Base-by-base conservation (phyloP, 64 coral and sea anemone species). In the Acropora yongei region DNA sequence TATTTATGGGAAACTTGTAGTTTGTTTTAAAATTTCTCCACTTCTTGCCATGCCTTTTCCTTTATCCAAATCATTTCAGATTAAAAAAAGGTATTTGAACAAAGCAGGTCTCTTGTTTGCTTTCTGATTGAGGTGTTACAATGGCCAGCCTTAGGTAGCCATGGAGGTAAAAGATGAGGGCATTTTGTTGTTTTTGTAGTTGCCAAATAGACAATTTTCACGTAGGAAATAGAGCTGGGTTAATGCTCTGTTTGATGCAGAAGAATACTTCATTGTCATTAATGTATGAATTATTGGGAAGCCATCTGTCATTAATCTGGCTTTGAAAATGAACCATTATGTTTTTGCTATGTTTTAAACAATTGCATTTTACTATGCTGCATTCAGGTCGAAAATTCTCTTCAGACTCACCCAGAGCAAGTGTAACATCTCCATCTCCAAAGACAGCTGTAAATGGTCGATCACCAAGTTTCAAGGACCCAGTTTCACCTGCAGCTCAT, bases 401-500 rank as follows among this genome's bases (percentile, higher is more conserved):
- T 81, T 53, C 51, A 71, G 82, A 40, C 20, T 85, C 82, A 85
- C 82, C 65, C 0, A 18, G 82, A 71, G 65, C 14, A 1, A 85
- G 82, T 85, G 57, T 17, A 20, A 68, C 82, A 48, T 85, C 82
- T 10, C 65, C 82, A 85, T 71, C 82, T 48, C 42, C 82, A 85
- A 85, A 69, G 44, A 12, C 80, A 17, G 50, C 55, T 30, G 6
- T 42, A 20, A 82, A 91, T 57, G 90, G 82, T 55, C 43, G 40
- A 47, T 65, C 42, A 61, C 10, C 79, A 48, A 72, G 82, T 68
- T 85, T 68, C 11, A 85, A 85, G 65, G 82, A 65, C 46, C 82
- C 82, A 71, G 65, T 71, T 19, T 71, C 65, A 11, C 44, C 82
- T 8, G 58, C 12, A 14, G 13, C 80, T 47, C 65, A 85, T 49